Evolutionary conservation across 2,113 vertebrate genomes (phyloP).

Genomic region (Pseudopipra pipra): DNA sequence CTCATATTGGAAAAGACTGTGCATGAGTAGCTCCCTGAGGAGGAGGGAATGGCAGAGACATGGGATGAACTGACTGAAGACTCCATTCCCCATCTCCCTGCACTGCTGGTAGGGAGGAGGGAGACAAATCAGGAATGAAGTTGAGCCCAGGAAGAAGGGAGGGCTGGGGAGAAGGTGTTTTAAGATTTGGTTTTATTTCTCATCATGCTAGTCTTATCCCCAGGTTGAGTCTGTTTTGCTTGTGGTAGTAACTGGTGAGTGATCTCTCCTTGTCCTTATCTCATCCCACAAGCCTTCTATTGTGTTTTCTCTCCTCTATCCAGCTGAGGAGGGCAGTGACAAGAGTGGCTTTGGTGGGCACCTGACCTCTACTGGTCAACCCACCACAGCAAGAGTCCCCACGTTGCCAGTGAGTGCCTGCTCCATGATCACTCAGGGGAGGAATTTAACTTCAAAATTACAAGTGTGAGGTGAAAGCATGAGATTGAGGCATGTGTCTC

Average conservation of each 20-base stretch:
- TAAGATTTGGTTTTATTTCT: not conserved
- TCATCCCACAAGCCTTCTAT: not conserved
- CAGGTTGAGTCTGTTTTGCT: not conserved
- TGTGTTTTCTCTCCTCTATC: not conserved
- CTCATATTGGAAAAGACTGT: not conserved
- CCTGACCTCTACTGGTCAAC: not conserved
- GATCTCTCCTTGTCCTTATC: not conserved
- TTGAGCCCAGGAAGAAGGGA: not conserved
- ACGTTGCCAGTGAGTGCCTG: not conserved
- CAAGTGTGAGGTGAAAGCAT: not conserved
- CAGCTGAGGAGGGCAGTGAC: not conserved
- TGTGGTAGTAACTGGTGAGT: not conserved
- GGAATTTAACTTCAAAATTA: not conserved
- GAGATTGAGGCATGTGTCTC: not conserved
- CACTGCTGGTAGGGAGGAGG: not conserved
- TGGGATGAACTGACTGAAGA: not conserved
- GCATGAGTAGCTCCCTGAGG: not conserved
- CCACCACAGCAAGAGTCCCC: not conserved
- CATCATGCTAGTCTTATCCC: not conserved
- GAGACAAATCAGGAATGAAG: not conserved
- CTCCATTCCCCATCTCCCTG: not conserved
- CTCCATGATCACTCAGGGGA: rapidly evolving
- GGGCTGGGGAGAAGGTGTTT: not conserved
- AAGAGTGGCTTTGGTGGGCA: not conserved
- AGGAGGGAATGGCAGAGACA: not conserved